These are phyloP conservation scores for Emydura subglobosa DNA, from an alignment of 2,113 vertebrate species.

Conservation along the genomic window DNA sequence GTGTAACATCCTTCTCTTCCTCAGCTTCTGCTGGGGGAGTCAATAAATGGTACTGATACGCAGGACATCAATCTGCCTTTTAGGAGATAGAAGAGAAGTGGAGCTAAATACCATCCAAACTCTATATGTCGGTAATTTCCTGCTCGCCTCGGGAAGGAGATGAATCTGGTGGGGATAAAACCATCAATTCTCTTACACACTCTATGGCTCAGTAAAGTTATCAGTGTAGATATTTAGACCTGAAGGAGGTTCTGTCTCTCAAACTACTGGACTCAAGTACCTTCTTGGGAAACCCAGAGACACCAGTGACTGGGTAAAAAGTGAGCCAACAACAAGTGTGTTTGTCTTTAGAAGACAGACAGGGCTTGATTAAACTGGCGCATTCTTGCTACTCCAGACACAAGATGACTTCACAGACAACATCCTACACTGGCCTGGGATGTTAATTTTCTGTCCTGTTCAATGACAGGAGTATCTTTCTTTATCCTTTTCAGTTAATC, in stretches of 20 bases:
- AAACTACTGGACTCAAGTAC: conserved; percentile 69
- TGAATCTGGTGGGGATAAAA: conserved; percentile 40
- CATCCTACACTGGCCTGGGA: conserved; percentile 28
- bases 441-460: conserved; percentile 34
- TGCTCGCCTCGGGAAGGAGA: conserved; percentile 30
- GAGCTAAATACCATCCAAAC: conserved; percentile 61
- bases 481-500: conserved; percentile 33
- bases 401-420: conserved; percentile 46
- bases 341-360: conserved; percentile 62
- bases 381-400: conserved; percentile 33
- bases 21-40: conserved; percentile 75
- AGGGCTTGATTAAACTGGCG: conserved; percentile 50
- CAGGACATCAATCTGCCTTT: conserved; percentile 61
- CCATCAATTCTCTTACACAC: conserved; percentile 56
- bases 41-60: conserved; percentile 69
- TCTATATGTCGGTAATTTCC: conserved; percentile 41
- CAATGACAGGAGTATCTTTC: neutral
- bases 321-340: conserved; percentile 8
- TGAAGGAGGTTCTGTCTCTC: conserved; percentile 69
- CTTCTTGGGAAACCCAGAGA: conserved; percentile 69
- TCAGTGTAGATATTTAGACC: conserved; percentile 52
- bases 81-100: conserved; percentile 62
- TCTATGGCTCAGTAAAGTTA: conserved; percentile 72
- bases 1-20: conserved; percentile 71
- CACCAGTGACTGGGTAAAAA: conserved; percentile 58